These are phyloP conservation scores for Electrophaes corylata DNA, from an alignment of 2,888 invertebrate species.

Conservation along the genomic window DNA sequence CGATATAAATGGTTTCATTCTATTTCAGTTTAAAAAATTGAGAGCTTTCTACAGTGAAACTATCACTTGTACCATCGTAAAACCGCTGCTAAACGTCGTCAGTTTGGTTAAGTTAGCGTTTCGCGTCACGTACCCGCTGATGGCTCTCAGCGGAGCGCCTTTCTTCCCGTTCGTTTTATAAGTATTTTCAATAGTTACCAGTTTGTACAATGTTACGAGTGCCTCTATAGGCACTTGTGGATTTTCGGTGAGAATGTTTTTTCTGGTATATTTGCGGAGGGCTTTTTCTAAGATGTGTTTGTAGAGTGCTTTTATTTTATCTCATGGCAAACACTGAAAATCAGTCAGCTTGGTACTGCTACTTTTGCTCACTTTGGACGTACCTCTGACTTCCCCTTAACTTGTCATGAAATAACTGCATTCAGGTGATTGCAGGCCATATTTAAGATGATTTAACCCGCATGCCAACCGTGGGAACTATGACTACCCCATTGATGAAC, in stretches of 20 bases:
- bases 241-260: slow-evolving; percentile 36
- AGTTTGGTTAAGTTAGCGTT: slow-evolving; percentile 57
- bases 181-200: slow-evolving; percentile 65
- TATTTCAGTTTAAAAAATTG: not conserved
- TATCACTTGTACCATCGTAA: slow-evolving; percentile 27
- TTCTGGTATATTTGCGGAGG: slow-evolving; percentile 24
- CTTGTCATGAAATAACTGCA: too few species aligned
- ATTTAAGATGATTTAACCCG: too few species aligned
- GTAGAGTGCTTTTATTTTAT: slow-evolving; percentile 13
- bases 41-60: not conserved
- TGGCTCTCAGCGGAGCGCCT: slow-evolving; percentile 60
- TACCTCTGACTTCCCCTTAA: not conserved
- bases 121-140: slow-evolving; percentile 65
- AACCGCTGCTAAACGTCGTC: slow-evolving; percentile 53
- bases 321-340: not conserved
- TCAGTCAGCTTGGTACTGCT: not conserved
- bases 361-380: too few species aligned
- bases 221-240: slow-evolving; percentile 44
- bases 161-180: slow-evolving; percentile 61
- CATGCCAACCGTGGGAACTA: too few species aligned
- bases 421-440: too few species aligned
- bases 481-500: too few species aligned
- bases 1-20: not conserved
- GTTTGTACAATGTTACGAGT: slow-evolving; percentile 51
- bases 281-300: slow-evolving; percentile 15